Evolutionary conservation across 2,888 invertebrate genomes (phyloP).

Genomic region (Diachrysia chrysitis): DNA sequence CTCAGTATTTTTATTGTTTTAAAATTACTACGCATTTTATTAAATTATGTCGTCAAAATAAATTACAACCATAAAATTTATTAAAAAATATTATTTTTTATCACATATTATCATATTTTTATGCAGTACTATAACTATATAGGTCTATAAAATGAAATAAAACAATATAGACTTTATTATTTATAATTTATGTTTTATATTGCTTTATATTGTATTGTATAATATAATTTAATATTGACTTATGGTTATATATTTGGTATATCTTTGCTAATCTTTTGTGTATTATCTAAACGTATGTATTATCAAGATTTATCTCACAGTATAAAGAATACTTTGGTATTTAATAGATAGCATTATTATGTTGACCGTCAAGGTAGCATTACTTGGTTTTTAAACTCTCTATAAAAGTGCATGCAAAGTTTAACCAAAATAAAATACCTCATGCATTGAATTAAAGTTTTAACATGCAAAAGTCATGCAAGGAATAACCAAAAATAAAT

Average conservation of each 20-base stretch:
- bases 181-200: not conserved
- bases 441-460: constrained; percentile 37
- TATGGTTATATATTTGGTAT: not conserved
- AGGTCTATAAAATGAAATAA: not conserved
- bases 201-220: not conserved
- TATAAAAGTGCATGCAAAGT: not conserved
- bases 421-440: constrained; percentile 2
- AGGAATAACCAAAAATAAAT: constrained; percentile 69
- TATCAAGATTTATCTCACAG: constrained; percentile 15
- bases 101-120: not conserved
- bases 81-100: not conserved
- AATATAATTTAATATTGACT: not conserved
- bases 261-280: not conserved
- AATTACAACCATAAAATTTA: not conserved
- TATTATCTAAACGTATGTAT: not conserved
- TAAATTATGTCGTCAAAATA: not conserved
- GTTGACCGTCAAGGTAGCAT: not conserved
- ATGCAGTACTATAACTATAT: not conserved
- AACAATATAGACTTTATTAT: not conserved
- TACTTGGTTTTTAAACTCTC: not conserved
- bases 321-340: constrained; percentile 8
- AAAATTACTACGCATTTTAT: not conserved
- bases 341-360: not conserved
- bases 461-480: constrained; percentile 59
- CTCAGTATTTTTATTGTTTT: not conserved